These are phyloP conservation scores for Machimus atricapillus DNA, from an alignment of 2,888 invertebrate species.

Conservation along the genomic window DNA sequence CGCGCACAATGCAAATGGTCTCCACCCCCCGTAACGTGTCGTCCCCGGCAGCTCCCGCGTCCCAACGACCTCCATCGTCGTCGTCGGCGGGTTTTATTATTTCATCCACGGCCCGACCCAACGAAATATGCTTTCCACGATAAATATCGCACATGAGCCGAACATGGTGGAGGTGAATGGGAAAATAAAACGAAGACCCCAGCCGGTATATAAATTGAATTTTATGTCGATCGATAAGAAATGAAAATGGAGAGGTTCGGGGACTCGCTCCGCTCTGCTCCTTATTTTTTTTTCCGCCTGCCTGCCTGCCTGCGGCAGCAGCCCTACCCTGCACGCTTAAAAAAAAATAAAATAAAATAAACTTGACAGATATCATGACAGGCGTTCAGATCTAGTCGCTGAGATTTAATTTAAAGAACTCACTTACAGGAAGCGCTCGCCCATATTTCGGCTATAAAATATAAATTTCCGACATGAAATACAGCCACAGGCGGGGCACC, in stretches of 20 bases:
- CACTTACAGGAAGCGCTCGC: constrained; percentile 25
- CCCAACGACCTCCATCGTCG: neutral
- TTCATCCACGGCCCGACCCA: constrained; percentile 45
- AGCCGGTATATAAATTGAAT: constrained; percentile 46
- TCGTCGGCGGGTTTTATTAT: constrained; percentile 33
- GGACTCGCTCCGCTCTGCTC: neutral
- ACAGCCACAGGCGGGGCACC: neutral
- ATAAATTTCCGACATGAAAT: constrained; percentile 35
- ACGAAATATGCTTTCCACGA: constrained; percentile 48
- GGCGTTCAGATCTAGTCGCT: constrained; percentile 22
- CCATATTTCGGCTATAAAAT: constrained; percentile 35
- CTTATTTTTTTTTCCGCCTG: constrained; percentile 20
- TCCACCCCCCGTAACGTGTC: neutral
- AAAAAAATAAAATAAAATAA: neutral
- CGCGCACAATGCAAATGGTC: constrained; percentile 25
- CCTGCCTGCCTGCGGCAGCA: constrained; percentile 5
- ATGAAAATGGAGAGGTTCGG: constrained; percentile 42
- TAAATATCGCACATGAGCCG: constrained; percentile 44
- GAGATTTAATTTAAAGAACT: constrained; percentile 40
- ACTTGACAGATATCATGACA: constrained; percentile 39
- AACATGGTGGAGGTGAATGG: constrained; percentile 32
- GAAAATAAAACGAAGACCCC: constrained; percentile 39
- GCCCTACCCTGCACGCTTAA: neutral
- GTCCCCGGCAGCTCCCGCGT: neutral
- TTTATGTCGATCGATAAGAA: constrained; percentile 45